phyloP scores from a whole-genome alignment of 2,113 vertebrate species.

The Notiomystis cincta region DNA sequence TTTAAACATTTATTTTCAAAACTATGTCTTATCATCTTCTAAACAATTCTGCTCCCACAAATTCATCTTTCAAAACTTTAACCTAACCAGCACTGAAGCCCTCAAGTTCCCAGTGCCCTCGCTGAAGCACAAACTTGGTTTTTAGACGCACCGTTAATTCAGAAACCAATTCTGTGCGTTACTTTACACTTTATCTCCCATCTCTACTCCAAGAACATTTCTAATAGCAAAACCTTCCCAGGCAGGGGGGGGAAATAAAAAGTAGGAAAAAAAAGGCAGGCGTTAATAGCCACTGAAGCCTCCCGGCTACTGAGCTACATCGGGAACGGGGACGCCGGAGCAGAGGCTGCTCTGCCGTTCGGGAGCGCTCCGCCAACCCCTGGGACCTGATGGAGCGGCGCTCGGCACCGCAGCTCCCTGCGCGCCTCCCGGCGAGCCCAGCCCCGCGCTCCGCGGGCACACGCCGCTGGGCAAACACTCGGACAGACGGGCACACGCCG shows the following conservation, averaged over 20 bases:
- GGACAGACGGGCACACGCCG: background rate
- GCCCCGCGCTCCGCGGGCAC: background rate
- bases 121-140: background rate
- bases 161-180: background rate
- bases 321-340: background rate
- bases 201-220: background rate
- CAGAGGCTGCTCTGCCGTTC: fast-evolving
- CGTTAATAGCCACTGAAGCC: background rate
- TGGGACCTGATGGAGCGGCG: background rate
- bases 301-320: fast-evolving
- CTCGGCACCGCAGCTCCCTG: background rate
- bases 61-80: background rate
- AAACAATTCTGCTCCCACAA: background rate
- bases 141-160: background rate
- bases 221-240: background rate
- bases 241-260: fast-evolving
- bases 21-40: background rate
- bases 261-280: too few relatives aligned
- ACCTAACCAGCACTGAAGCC: background rate
- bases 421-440: background rate
- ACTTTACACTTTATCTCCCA: background rate
- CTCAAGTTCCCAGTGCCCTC: background rate
- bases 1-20: background rate
- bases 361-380: fast-evolving
- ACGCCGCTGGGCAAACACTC: background rate